phyloP scores from a whole-genome alignment of 2,797 vertebrate species.

The Cheirogaleus major region DNA sequence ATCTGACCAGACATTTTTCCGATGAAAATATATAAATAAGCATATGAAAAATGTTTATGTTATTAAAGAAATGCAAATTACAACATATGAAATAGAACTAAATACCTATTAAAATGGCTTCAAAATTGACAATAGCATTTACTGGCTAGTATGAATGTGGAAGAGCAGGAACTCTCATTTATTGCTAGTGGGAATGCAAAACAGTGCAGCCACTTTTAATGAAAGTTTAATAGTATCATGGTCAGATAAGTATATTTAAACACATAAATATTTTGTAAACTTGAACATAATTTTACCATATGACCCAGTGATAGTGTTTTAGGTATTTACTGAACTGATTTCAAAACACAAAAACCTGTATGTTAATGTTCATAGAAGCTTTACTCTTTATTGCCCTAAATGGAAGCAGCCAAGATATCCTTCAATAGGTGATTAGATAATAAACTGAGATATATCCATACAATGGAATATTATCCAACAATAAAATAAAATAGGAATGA shows the following conservation, averaged over 20 bases:
- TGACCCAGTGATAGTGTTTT: background rate
- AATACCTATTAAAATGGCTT: background rate
- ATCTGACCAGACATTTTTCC: background rate
- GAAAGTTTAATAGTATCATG: background rate
- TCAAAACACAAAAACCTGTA: background rate
- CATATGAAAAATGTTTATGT: background rate
- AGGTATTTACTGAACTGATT: background rate
- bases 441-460: background rate
- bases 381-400: background rate
- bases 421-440: background rate
- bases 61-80: background rate
- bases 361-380: background rate
- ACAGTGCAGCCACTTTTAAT: background rate
- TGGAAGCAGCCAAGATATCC: background rate
- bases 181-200: background rate
- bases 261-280: background rate
- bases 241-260: background rate
- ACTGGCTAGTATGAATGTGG: background rate
- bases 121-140: background rate
- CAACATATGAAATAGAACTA: background rate
- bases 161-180: background rate
- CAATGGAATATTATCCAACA: background rate
- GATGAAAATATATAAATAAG: background rate
- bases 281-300: background rate
- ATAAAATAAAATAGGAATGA: background rate